A percentile compares a stretch with the other conserved stretches of the same genome.
Evolutionary conservation across 53 echinoderm and acorn worm genomes (phyloP).

Genomic region (Arbacia lixula): DNA sequence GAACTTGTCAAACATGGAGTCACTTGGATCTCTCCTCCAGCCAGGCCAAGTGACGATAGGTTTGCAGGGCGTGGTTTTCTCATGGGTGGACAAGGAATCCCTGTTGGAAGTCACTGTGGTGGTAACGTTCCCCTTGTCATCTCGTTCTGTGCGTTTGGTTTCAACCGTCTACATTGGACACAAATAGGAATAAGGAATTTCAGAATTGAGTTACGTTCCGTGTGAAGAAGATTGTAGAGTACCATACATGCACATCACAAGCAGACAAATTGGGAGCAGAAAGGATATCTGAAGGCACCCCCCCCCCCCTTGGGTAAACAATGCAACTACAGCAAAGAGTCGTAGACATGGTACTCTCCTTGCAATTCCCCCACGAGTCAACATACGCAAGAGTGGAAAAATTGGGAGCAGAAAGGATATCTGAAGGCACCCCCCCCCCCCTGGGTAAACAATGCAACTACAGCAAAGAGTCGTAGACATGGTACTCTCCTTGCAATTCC

Average conservation of each 20-base stretch:
- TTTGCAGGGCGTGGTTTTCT: neutral
- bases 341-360: too few species aligned
- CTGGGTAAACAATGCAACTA: neutral
- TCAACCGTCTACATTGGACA: conserved; percentile 84
- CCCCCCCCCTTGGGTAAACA: neutral
- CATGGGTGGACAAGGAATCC: neutral
- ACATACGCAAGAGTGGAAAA: too few species aligned
- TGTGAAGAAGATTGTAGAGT: too few species aligned
- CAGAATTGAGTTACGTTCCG: too few species aligned
- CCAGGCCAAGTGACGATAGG: conserved; percentile 1
- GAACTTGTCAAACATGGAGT: conserved; percentile 49
- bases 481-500: too few species aligned
- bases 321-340: neutral
- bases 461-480: too few species aligned
- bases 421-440: too few species aligned
- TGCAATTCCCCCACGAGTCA: too few species aligned
- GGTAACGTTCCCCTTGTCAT: conserved; percentile 71
- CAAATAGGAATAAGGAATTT: too few species aligned
- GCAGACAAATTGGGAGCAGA: neutral
- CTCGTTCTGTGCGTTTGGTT: conserved; percentile 74
- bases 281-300: neutral
- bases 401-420: neutral
- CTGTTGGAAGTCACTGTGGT: conserved; percentile 65
- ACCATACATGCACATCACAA: too few species aligned
- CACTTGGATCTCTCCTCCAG: neutral